Evolutionary conservation across 2,113 vertebrate genomes (phyloP).

Genomic region (Odocoileus hemionus): DNA sequence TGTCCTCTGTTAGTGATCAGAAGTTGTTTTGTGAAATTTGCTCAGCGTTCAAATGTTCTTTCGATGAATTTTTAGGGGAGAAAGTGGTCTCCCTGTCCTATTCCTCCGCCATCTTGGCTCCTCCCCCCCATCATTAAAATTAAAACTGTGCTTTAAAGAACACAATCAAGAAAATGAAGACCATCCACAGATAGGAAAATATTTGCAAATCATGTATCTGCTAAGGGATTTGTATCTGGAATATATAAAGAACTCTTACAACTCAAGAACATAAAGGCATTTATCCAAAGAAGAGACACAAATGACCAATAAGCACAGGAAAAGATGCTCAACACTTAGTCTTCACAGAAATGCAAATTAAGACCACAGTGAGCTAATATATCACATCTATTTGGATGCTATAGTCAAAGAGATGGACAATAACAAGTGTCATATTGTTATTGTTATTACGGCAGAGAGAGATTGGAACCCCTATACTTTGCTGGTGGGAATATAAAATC

Average conservation of each 20-base stretch:
- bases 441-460: not conserved
- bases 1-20: no score
- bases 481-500: not conserved
- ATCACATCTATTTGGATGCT: not conserved
- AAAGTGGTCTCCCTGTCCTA: no score
- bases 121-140: not conserved
- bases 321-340: not conserved
- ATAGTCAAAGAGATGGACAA: not conserved
- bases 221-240: not conserved
- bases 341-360: not conserved
- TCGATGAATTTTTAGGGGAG: no score
- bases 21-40: no score
- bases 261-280: not conserved
- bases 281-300: not conserved
- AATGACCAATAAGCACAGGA: not conserved
- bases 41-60: no score
- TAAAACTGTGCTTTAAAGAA: not conserved
- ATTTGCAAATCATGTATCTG: not conserved
- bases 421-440: not conserved
- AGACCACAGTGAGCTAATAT: not conserved
- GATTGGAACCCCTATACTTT: not conserved
- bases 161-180: not conserved
- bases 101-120: no score
- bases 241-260: not conserved
- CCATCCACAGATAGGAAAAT: not conserved